Percentiles rank a stretch among this genome's conserved stretches.
Evolutionary conservation across 2,888 invertebrate genomes (phyloP).

Genomic region (Dugesia japonica): DNA sequence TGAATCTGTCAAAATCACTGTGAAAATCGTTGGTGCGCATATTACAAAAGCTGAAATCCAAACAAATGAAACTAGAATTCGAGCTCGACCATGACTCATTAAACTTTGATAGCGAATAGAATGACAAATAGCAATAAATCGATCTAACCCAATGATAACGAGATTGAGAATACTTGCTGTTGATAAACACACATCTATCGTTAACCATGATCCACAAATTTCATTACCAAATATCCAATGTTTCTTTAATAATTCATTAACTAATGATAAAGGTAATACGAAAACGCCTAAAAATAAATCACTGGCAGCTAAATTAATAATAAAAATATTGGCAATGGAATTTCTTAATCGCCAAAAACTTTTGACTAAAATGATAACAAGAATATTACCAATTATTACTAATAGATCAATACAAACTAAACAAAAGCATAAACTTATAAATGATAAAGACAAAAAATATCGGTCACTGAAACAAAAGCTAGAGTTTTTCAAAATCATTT

Average conservation of each 20-base stretch:
- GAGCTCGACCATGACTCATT: conserved; percentile 51
- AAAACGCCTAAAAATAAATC: conserved; percentile 84
- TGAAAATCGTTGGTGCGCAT: conserved; percentile 26
- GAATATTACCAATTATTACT: neutral
- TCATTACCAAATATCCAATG: conserved; percentile 81
- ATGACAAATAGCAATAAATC: conserved; percentile 81
- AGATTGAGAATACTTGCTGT: conserved; percentile 65
- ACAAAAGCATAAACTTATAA: neutral
- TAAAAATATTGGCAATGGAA: conserved; percentile 81
- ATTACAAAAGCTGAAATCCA: conserved; percentile 28
- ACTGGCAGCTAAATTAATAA: conserved; percentile 83
- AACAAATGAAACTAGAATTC: conserved; percentile 23
- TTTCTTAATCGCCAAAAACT: conserved; percentile 45
- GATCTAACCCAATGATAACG: conserved; percentile 74
- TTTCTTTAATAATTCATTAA: conserved; percentile 59
- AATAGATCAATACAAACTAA: neutral
- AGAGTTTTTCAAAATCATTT: neutral
- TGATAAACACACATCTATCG: conserved; percentile 62
- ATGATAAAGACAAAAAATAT: neutral
- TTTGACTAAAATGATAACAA: neutral
- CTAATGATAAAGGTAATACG: conserved; percentile 83
- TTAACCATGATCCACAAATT: conserved; percentile 90
- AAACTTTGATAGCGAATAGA: conserved; percentile 83
- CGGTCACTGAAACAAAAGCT: neutral
- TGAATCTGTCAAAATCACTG: neutral